Conservation (phyloP, 2,113 vertebrate genomes). For the Laticauda laticaudata region DNA sequence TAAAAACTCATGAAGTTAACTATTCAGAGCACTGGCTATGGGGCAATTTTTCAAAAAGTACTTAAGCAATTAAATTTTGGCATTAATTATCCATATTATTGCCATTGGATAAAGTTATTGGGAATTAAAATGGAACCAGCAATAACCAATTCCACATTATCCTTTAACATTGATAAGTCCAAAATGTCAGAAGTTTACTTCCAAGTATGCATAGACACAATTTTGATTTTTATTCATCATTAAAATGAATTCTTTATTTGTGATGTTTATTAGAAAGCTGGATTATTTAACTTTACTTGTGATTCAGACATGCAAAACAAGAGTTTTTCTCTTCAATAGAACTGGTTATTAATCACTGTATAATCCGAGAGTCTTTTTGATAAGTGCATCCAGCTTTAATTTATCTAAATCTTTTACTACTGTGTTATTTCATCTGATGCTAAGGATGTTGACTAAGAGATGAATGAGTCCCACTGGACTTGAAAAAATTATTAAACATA, state of each 20-base stretch:
- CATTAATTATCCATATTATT: constrained; percentile 7
- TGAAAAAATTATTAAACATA: background rate
- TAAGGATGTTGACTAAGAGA: background rate
- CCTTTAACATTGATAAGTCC: constrained; percentile 9
- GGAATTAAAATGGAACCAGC: constrained; percentile 5
- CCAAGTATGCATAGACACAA: background rate
- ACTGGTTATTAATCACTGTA: background rate
- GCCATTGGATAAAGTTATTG: constrained; percentile 20
- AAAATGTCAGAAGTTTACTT: background rate
- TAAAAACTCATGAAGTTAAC: constrained; percentile 26
- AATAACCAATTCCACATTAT: background rate
- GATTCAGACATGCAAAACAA: background rate
- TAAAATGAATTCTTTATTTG: constrained; percentile 34
- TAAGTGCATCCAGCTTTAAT: background rate
- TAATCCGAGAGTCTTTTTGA: background rate
- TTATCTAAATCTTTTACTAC: background rate
- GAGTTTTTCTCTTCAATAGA: background rate
- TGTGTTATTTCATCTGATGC: background rate
- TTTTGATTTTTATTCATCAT: constrained; percentile 24
- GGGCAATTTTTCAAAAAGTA: constrained; percentile 17
- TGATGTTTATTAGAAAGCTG: constrained; percentile 5
- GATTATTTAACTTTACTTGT: constrained; percentile 2
- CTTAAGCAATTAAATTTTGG: background rate
- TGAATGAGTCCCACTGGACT: background rate
- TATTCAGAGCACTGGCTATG: background rate